phyloP scores from a whole-genome alignment of 1,140 invertebrate genomes.

The Teleogryllus occipitalis region DNA sequence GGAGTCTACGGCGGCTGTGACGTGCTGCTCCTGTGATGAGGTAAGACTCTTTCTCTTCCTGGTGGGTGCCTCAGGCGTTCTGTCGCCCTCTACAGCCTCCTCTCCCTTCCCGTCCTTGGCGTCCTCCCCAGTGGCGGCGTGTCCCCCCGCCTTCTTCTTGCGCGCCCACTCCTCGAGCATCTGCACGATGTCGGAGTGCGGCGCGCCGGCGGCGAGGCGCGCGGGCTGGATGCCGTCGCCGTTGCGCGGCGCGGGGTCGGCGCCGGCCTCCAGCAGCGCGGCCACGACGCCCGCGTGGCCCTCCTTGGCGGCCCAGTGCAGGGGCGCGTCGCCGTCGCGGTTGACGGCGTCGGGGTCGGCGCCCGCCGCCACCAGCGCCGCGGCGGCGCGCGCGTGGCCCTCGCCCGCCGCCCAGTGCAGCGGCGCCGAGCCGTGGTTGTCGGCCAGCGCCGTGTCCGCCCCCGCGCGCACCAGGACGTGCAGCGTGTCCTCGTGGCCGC shows the following conservation, averaged over 20 bases:
- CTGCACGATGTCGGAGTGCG: neutral
- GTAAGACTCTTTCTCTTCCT: too few species aligned
- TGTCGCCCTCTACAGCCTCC: too few species aligned
- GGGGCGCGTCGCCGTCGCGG: slow-evolving; percentile 61
- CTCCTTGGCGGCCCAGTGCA: slow-evolving; percentile 64
- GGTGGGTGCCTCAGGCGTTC: too few species aligned
- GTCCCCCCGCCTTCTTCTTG: too few species aligned
- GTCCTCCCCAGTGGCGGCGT: too few species aligned
- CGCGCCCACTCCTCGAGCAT: neutral
- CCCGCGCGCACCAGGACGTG: neutral
- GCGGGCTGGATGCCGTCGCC: neutral
- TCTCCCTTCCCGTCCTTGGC: too few species aligned
- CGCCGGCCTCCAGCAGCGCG: slow-evolving; percentile 59
- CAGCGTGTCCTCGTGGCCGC: neutral
- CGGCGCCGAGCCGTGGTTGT: slow-evolving; percentile 41
- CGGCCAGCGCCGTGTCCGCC: neutral
- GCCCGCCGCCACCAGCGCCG: slow-evolving; percentile 55
- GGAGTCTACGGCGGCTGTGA: too few species aligned
- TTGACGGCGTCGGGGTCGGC: slow-evolving; percentile 51
- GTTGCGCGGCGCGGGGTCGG: neutral
- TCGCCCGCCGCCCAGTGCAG: slow-evolving; percentile 64
- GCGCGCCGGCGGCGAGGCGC: neutral
- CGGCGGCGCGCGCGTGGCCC: slow-evolving; percentile 66
- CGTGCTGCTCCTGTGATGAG: too few species aligned
- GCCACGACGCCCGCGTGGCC: slow-evolving; percentile 73